Base-by-base conservation (phyloP, 2,797 vertebrate genomes). In the Chloroceryle amazona region DNA sequence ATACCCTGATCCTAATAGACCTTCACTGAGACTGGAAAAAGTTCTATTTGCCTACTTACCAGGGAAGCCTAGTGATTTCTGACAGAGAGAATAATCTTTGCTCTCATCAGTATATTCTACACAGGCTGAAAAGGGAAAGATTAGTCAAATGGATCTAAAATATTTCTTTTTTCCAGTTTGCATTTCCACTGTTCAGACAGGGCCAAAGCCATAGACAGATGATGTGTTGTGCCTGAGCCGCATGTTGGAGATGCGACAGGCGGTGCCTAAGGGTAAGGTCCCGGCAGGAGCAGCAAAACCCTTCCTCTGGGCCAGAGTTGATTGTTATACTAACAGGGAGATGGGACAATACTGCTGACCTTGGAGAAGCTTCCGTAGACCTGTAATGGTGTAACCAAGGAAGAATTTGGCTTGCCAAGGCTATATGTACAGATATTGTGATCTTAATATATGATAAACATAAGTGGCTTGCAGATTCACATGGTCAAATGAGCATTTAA, bases 221-320 rank as follows among this genome's bases (percentile, higher is more conserved):
- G 49, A 14, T 26, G 7, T n/a, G 31, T 58, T 47, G 62, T 89
- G 62, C n/a, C 28, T 47, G 47, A 63, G 58, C 20, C 65, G 13
- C 19, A 3, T 54, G 31, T 51, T 6, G 0, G 35, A 57, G 39
- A 11, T 2, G 1, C 8, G 33, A 66, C 39, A 41, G 58, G 42
- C 35, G 22, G 26, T 28, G 74, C 29, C 39, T 65, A 33, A 44
- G 3, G 0, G 0, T 51, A 12, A 89, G n/a, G 52, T 74, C 33
- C 82, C 41, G 37, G 41, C 47, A 85, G 46, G 6, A 44, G 11
- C 42, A 95, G 29, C 21, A 81, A 46, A 49, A 67, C 46, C n/a
- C 14, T 58, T 89, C 25, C 51, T 83, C 25, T 54, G 58, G 26
- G 33, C 25, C 67, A 62, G 8, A 70, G 10, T 46, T 62, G 41